Evolutionary conservation across 2,888 invertebrate genomes (phyloP), one percentile per base, ranked within the genome.

Genomic region (Capitulum mitella): DNA sequence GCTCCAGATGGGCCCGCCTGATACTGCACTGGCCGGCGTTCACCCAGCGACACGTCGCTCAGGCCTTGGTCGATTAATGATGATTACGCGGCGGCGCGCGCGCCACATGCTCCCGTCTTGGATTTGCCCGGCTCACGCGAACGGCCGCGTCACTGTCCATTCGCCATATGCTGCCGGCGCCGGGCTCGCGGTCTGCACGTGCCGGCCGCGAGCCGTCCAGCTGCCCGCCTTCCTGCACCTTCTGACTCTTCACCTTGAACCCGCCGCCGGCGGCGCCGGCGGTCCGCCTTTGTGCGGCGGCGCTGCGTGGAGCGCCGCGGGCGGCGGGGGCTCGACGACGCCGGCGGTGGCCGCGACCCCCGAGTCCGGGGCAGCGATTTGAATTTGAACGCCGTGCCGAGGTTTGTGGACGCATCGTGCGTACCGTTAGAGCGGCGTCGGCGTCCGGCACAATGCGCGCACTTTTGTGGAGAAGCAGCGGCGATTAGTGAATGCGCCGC

Each of bases 91-190:
- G 26, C 54, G 32, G 32, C 14, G 61, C 29, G 61, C 32, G 61
- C 58, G 61, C 29, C 61, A 61, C 61, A 61, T 61, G 61, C 61
- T 0, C 61, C 32, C 32, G 32, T 61, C 61, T 32, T 8, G 12
- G 61, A 61, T 61, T 61, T 32, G 61, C n/a, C 32, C 61, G 61
- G 32, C 61, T 61, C 61, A 61, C 61, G 61, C 61, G n/a, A 61
- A 3, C 32, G 61, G 16, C 14, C 0, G 32, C 32, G 32, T 12
- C 32, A 32, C 22, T 22, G 19, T n/a, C 51, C 51, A 51, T 22
- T 51, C 22, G 51, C 51, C 51, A 51, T 16, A 51, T 51, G 51
- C 22, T 22, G 51, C 51, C 22, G 22, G 51, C 22, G 19, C 51
- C 51, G 51, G 51, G 19, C 19, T 14, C 51, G 43, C 43, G 19